These are phyloP conservation scores for Pterostichus madidus DNA, from an alignment of 2,888 invertebrate genomes.

Conservation along the genomic window DNA sequence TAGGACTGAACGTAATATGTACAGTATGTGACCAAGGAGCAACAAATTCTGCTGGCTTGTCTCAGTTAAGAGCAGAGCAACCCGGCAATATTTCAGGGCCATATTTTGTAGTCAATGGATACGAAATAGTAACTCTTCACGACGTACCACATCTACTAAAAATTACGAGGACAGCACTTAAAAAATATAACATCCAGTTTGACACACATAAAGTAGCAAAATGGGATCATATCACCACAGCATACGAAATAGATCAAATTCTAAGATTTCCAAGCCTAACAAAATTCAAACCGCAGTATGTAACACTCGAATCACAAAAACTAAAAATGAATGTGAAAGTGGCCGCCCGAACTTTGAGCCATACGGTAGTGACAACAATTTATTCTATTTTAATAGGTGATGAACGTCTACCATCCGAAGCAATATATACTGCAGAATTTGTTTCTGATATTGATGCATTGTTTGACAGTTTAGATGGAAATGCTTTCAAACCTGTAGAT, in stretches of 20 bases:
- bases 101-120: background rate
- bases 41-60: background rate
- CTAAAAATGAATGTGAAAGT: constrained; percentile 67
- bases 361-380: constrained; percentile 64
- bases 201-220: too few relatives aligned
- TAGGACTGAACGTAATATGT: background rate
- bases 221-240: background rate
- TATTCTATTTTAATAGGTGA: constrained; percentile 59
- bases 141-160: constrained; percentile 13
- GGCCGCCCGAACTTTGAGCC: constrained; percentile 63
- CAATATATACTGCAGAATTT: constrained; percentile 67
- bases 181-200: constrained; percentile 5
- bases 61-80: background rate
- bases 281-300: background rate
- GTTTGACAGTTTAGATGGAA: constrained; percentile 65
- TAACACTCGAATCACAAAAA: constrained; percentile 4
- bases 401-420: constrained; percentile 52
- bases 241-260: constrained; percentile 1
- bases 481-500: constrained; percentile 20
- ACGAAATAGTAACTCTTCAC: background rate
- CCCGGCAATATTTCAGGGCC: background rate
- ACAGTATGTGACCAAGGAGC: background rate
- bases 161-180: constrained; percentile 14
- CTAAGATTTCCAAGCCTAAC: background rate
- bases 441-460: constrained; percentile 53